Percentiles rank a stretch among this genome's conserved stretches.
phyloP scores from a whole-genome alignment of 2,113 vertebrate genomes.

The Cynoglossus semilaevis region DNA sequence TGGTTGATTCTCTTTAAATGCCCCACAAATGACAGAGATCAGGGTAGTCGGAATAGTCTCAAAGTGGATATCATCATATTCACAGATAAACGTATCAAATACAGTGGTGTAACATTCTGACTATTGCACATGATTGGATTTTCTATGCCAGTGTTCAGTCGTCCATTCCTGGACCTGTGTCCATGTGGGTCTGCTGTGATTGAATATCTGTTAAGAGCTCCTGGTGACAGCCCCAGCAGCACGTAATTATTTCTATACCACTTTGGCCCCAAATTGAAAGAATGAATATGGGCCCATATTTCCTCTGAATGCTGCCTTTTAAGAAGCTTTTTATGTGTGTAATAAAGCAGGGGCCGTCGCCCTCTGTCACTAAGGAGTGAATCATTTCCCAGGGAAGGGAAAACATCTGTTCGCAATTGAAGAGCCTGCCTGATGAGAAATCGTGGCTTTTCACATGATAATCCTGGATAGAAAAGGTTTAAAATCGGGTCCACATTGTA shows the following conservation, averaged over 20 bases:
- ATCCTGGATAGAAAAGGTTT: constrained; percentile 58
- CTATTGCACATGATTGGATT: constrained; percentile 10
- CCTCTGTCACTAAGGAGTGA: constrained; percentile 67
- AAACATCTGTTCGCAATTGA: constrained; percentile 74
- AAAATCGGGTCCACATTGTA: constrained; percentile 48
- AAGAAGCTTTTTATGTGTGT: constrained; percentile 73
- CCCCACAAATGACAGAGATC: not conserved
- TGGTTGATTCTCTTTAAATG: too few relatives aligned
- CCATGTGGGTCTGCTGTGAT: constrained; percentile 22
- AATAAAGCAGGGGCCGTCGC: constrained; percentile 66
- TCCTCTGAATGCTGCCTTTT: constrained; percentile 66
- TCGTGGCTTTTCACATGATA: constrained; percentile 64
- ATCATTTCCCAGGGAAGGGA: constrained; percentile 68
- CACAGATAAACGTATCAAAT: not conserved
- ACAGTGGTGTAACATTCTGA: not conserved
- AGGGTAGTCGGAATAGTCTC: not conserved
- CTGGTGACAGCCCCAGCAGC: constrained; percentile 36
- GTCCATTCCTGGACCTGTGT: constrained; percentile 6
- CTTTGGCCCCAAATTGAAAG: constrained; percentile 65
- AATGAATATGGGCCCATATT: constrained; percentile 72
- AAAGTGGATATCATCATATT: not conserved
- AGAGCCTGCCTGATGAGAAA: constrained; percentile 54
- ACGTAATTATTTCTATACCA: constrained; percentile 70
- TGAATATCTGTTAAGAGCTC: constrained; percentile 26
- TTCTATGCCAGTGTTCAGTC: not conserved